Evolutionary conservation across 2,888 invertebrate species (phyloP), one percentile per base, ranked within the genome.

Genomic region (Tenthredo livida): DNA sequence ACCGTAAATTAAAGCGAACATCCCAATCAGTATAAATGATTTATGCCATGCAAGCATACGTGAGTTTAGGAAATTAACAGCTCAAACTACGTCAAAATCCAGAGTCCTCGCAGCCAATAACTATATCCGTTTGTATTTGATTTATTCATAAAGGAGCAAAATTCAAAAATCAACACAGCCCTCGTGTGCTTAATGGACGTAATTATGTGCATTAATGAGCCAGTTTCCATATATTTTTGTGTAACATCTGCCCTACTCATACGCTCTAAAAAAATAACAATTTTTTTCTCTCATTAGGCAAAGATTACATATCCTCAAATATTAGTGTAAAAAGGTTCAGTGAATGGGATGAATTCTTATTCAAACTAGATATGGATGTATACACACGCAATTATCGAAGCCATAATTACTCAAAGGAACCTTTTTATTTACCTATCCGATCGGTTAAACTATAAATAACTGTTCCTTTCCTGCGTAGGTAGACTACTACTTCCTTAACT

Each of bases 21-120:
- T 77, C 77, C 77, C 29, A 50, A 77, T 77, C 50, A 77, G 54
- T 77, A 15, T 7, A 50, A 77, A n/a, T 77, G 47, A 77, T 47
- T 47, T 50, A 50, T 50, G 33, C 47, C 15, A 29, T 50, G 17
- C 17, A 15, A 29, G 75, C 50, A 40, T 67, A 1, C 43, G 7
- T 25, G 75, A 29, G 75, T 50, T 17, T 50, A 33, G 15, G 54
- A 33, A 77, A 77, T 77, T 29, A 54, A 15, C 50, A 33, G 25
- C 47, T 50, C 29, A 17, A 43, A 73, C 33, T 67, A 67, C 29
- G 5, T 12, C 15, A 1, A 67, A 67, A 4, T 67, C 1, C 40
- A 40, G n/a, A 43, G n/a, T 37, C 17, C 17, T 2, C 1, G 9
- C 12, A 47, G 37, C 70, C 70, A 70, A 70, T 70, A 70, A 17